Conservation (phyloP, 2,113 vertebrate genomes). For the Neotoma lepida region DNA sequence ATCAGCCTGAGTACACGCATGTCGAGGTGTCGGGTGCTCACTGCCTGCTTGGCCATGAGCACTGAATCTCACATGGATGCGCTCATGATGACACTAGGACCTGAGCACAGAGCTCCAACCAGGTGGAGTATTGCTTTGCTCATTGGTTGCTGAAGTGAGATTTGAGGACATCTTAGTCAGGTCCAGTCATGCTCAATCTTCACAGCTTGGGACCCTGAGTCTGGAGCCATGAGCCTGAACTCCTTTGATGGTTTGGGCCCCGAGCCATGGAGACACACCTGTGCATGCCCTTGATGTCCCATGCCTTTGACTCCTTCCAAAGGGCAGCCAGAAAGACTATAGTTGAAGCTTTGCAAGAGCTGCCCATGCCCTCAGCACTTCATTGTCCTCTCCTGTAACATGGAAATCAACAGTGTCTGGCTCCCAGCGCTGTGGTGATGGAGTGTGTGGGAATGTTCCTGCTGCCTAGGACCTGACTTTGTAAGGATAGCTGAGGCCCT, state of each 20-base stretch:
- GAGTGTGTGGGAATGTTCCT: background rate
- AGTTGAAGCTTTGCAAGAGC: rapidly evolving
- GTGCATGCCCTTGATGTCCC: background rate
- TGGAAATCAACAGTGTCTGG: background rate
- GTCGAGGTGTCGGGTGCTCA: background rate
- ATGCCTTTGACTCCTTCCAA: background rate
- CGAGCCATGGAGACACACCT: background rate
- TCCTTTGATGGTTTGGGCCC: no score
- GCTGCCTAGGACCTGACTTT: rapidly evolving
- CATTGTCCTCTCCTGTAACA: rapidly evolving
- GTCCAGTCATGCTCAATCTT: no score
- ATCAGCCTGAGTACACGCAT: background rate
- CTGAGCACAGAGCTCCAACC: background rate
- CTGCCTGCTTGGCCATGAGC: no score
- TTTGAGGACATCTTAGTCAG: background rate
- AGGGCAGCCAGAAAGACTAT: background rate
- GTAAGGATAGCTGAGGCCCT: rapidly evolving
- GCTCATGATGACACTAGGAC: rapidly evolving
- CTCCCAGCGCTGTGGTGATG: rapidly evolving
- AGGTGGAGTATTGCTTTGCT: background rate
- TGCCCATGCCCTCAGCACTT: rapidly evolving
- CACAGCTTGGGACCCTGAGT: background rate
- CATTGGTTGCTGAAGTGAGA: background rate
- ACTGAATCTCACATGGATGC: rapidly evolving
- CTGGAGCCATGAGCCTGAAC: no score